phyloP scores from a whole-genome alignment of 2,888 invertebrate genomes.

The Onthophagus sagittarius region DNA sequence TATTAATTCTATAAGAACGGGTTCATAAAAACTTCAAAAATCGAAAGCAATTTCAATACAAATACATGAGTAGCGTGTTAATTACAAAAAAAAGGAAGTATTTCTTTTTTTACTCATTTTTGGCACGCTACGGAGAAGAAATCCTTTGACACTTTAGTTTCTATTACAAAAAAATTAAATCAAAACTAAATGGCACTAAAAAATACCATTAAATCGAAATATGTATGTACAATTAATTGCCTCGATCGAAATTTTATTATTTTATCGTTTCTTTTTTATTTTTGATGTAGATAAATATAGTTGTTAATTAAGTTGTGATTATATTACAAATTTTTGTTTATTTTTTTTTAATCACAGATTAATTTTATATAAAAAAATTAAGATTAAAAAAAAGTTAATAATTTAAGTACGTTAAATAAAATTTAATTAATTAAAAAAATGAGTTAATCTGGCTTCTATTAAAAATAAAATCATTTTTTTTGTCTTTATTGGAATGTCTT shows the following conservation, averaged over 20 bases:
- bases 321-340: constrained; percentile 2
- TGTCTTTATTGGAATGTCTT: constrained; percentile 33
- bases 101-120: not conserved
- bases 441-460: not conserved
- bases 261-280: not conserved
- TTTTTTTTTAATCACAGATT: constrained; percentile 21
- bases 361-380: constrained; percentile 13
- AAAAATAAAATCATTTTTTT: not conserved
- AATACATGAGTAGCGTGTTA: not conserved
- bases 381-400: not conserved
- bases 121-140: not conserved
- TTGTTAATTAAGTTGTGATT: constrained; percentile 11
- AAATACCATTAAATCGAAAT: constrained; percentile 34
- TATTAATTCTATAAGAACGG: too few species aligned
- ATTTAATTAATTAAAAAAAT: not conserved
- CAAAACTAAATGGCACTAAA: constrained; percentile 36
- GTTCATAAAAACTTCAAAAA: too few species aligned
- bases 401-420: not conserved
- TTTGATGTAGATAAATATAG: constrained; percentile 29
- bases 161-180: constrained; percentile 15
- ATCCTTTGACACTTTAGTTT: not conserved
- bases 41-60: not conserved
- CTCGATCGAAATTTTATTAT: not conserved
- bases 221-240: constrained; percentile 31
- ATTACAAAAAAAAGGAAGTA: too few species aligned